Base-by-base conservation (phyloP, 2,888 invertebrate species). In the Teleiodes luculella region DNA sequence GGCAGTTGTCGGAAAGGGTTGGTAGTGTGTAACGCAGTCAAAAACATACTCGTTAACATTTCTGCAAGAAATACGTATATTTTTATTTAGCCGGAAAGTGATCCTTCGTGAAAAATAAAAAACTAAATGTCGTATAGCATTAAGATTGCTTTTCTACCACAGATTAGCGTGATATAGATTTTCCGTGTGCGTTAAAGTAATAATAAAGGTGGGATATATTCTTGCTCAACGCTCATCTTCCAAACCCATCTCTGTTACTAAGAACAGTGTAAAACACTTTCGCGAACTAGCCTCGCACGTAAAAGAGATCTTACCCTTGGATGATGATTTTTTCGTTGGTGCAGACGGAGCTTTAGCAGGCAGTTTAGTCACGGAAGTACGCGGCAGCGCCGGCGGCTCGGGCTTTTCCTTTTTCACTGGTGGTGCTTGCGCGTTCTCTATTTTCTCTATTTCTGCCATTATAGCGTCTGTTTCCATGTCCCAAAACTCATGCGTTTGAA, bases 381-480 rank as follows among this genome's bases (percentile, higher is more conserved):
- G 56, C 14, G 66, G 67, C 46, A 61, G 56, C 14, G 66, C 68
- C 46, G 43, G 36, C n/a, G 53, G 46, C 8, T 63, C 66, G 28
- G 56, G 62, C 31, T 60, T 60, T 39, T 53, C 54, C 3, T 54
- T 50, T 3, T 54, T 50, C 0, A 47, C 16, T 14, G 53, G 28
- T 7, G 46, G 24, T 16, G 18, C 2, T 2, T 41, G 39, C 16
- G 20, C 39, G 11, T 41, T 41, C 5, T 79, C 78, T 10, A 66
- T 31, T 41, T 76, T 77, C 11, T 75, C 74, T 24, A 76, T 59
- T 13, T 74, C 72, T 0, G 74, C 59, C 13, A 72, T 46, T 1
- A 74, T 55, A 0, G 69, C 60, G 47, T 87, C 86, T 0, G 80
- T 84, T 16, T 88, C 87, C 87, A 88, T 87, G n/a, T 73, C 72